Base-by-base conservation (phyloP, 2,113 vertebrate species). In the Semnornis frantzii region DNA sequence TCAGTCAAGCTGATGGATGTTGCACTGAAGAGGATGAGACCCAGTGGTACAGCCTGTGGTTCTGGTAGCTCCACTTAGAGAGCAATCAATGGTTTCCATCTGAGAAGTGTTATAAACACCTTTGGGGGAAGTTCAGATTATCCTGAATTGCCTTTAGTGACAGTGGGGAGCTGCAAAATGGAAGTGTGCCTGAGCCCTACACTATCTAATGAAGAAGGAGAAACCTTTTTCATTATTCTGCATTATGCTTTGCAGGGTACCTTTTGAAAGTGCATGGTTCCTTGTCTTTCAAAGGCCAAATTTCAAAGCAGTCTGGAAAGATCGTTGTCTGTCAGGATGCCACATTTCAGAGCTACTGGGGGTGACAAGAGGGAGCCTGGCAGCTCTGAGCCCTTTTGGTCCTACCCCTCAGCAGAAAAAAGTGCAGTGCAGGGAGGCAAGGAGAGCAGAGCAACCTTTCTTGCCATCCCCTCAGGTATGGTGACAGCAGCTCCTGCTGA, bases 401-500 rank as follows among this genome's bases (percentile, higher is more conserved):
- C 52, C 39, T 89, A 46, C 57, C 65, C 69, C 69, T 73, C 60
- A 77, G 87, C 69, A 88, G 69, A 33, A 69, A 72, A 84, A 81
- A 42, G 28, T 13, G 11, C 1, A 0, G 33, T 0, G 5, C 16
- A 59, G 34, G 54, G 69, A 83, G 62, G 69, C 1, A 6, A 80
- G 62, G 62, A 66, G 55, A 59, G 31, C 68, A 83, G 85, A 80
- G 83, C 9, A 16, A 50, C 70, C 44, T 19, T 89, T 27, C 44
- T n/a, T 15, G 3, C 64, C 85, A 31, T 64, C 27, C 62, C 44
- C 34, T 73, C 50, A 69, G 93, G 80, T 95, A 70, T 62, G 34
- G 79, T 8, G 4, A 81, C 70, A 94, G 90, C 82, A 86, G 46
- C 50, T 86, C 34, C 80, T 86, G 85, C 73, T 88, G 88, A 86